Evolutionary conservation across 2,888 invertebrate genomes (phyloP), one percentile per base, ranked within the genome.

Genomic region (Leptinotarsa haldemani): DNA sequence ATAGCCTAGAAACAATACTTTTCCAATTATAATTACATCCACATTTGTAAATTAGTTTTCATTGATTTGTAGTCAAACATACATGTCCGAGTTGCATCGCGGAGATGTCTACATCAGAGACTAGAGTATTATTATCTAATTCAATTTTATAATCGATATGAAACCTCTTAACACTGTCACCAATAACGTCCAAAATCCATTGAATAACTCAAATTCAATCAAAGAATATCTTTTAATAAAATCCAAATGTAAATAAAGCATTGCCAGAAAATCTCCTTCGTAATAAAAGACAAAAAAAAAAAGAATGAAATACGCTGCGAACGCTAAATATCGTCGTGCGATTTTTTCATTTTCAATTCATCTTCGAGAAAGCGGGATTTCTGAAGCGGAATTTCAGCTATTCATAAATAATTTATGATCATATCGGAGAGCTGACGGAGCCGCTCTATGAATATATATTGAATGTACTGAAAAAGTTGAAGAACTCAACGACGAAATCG

Each of bases 351-450:
- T 61, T 61, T 61, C 61, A 61, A 61, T 61, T 61, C 61, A 61
- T 61, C 61, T 61, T 61, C 30, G 61, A 61, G 61, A 61, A 61
- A 61, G 61, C 61, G 40, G 68, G 56, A 69, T 64, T 69, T 53
- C 65, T 56, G 65, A 65, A 58, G 73, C 64, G 53, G 73, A 73
- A 69, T 73, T 73, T 61, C 68, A 64, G 73, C 73, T 69, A 65
- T 65, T 73, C 73, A 73, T 73, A 73, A 69, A 73, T 73, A 69
- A 73, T 73, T 73, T 73, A 73, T 73, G 73, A 61, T 50, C 69
- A 65, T 69, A 65, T 69, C 61, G 61, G 40, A 61, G 61, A 61
- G 30, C 30, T 61, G 61, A 30, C 61, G 30, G 61, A 61, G 61
- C 56, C 61, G 40, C n/a, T 40, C 30, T 25, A 61, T 61, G 61